These are phyloP conservation scores for Acronicta leporina DNA, from an alignment of 2,888 invertebrate species.

Conservation along the genomic window DNA sequence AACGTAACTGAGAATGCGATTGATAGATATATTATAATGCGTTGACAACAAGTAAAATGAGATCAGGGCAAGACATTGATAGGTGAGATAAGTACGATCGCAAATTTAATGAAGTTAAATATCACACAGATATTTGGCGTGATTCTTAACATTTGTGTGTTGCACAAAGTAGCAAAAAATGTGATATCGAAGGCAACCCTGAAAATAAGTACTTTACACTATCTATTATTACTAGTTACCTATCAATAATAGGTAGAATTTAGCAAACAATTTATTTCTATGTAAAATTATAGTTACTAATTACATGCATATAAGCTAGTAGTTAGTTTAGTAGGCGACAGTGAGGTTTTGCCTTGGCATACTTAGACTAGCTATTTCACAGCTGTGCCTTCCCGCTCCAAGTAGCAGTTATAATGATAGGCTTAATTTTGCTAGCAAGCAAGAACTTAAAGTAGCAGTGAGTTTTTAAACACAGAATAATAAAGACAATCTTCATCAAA, in stretches of 20 bases:
- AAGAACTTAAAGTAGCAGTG: slow-evolving; percentile 2
- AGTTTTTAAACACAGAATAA: slow-evolving; percentile 11
- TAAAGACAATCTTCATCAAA: neutral
- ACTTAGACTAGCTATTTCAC: slow-evolving; percentile 63
- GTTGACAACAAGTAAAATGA: too few species aligned
- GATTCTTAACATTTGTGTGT: too few species aligned
- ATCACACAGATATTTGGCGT: too few species aligned
- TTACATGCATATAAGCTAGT: slow-evolving; percentile 41
- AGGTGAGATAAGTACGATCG: too few species aligned
- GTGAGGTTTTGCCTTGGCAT: slow-evolving; percentile 66
- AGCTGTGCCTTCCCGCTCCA: slow-evolving; percentile 62
- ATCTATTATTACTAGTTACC: too few species aligned
- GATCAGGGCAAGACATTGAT: too few species aligned
- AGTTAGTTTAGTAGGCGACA: slow-evolving; percentile 55
- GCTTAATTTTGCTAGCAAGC: slow-evolving; percentile 41
- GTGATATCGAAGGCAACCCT: too few species aligned
- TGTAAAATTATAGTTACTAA: slow-evolving; percentile 38
- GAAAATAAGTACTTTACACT: too few species aligned
- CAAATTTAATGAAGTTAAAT: too few species aligned
- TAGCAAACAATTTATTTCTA: slow-evolving; percentile 17
- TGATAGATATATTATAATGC: too few species aligned
- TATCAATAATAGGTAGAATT: neutral
- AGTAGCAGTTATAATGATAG: slow-evolving; percentile 39
- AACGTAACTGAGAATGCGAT: too few species aligned
- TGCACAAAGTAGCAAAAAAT: too few species aligned